Evolutionary conservation across 2,888 invertebrate species (phyloP), one percentile per base, ranked within the genome.

Genomic region (Petrolisthes manimaculis): DNA sequence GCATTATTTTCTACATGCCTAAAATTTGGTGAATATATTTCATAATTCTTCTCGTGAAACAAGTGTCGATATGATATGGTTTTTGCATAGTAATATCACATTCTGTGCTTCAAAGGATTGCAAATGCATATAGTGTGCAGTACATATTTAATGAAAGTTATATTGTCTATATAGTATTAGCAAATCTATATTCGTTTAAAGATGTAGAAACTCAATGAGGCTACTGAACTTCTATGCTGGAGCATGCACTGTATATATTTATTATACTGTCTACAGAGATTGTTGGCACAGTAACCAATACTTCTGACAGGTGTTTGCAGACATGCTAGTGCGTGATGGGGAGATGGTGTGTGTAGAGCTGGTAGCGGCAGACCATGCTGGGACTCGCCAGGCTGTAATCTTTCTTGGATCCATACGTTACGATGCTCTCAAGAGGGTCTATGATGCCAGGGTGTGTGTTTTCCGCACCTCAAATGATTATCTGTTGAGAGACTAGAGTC

Each of bases 281-380:
- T 37, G 37, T 37, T 37, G 37, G 37, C 37, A 37, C 37, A 37
- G 37, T 37, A 37, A 37, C 37, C 37, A 37, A 37, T 37, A 37
- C 37, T 37, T 37, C 61, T 12, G 91, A 5, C 92, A 95, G 95
- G 95, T 98, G 91, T 99, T 99, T 94, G 96, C 97, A 94, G 99
- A 99, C 94, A 98, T 99, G 93, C 94, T 98, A 92, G 98, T 99
- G 61, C 95, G 98, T 79, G 99, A 99, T 94, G 99, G 99, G 0
- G 99, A 99, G 94, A 98, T 99, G 96, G 98, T 99, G 86, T 99
- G 99, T 94, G 99, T 99, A 89, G 99, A 99, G 94, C 94, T 99
- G 92, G 97, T 98, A 88, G 99, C 99, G 86, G 95, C 96, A 74
- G 99, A 99, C 92, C 95, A 97, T 91, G 95, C 96, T 93, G 96